Evolutionary conservation across 2,888 invertebrate genomes (phyloP).

Genomic region (Drosophila heteroneura): DNA sequence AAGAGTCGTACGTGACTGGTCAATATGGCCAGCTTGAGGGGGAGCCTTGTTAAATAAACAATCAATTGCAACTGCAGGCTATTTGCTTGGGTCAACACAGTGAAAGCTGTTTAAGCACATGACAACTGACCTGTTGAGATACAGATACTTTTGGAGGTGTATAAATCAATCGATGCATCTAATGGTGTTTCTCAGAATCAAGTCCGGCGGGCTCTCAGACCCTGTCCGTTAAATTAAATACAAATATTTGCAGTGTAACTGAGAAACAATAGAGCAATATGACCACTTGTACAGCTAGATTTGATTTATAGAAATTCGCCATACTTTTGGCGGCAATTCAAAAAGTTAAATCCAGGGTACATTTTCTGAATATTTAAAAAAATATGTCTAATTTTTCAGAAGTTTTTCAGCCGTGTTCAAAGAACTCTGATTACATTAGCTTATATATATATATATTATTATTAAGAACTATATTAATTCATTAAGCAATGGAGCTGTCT

Average conservation of each 20-base stretch:
- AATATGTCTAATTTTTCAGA: background rate
- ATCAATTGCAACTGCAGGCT: slow-evolving; percentile 79
- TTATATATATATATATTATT: background rate
- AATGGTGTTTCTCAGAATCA: slow-evolving; percentile 2
- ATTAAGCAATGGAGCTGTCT: too few species aligned
- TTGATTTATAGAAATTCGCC: background rate
- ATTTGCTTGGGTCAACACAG: slow-evolving; percentile 53
- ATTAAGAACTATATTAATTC: background rate
- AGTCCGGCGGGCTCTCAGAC: background rate
- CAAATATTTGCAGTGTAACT: slow-evolving; percentile 18
- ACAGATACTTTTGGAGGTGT: slow-evolving; percentile 1
- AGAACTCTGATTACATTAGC: background rate
- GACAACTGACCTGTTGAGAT: slow-evolving; percentile 69
- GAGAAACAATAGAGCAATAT: background rate
- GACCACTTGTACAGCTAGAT: background rate
- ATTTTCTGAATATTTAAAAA: background rate
- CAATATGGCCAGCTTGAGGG: background rate
- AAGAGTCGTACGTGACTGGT: slow-evolving; percentile 49
- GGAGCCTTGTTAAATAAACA: slow-evolving; percentile 59
- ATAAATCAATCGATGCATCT: slow-evolving; percentile 10
- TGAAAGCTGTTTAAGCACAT: slow-evolving; percentile 49
- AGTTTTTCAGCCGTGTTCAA: background rate
- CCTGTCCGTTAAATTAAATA: slow-evolving; percentile 7
- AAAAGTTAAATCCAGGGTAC: background rate
- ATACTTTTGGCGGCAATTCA: background rate